phyloP scores from a whole-genome alignment of 2,888 invertebrate genomes.

The Congeria kusceri region DNA sequence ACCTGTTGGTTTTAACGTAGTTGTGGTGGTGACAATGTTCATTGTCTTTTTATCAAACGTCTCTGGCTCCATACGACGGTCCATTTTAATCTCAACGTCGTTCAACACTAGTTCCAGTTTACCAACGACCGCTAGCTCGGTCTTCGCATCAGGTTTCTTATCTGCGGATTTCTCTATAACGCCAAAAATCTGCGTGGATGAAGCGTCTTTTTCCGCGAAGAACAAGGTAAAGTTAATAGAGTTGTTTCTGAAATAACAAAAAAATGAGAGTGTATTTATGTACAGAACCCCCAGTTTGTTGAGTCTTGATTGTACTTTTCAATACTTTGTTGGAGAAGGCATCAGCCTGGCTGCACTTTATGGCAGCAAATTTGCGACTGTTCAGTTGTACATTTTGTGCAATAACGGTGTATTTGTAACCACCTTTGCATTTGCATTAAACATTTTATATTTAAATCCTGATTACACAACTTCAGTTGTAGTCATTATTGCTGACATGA shows the following conservation, averaged over 20 bases:
- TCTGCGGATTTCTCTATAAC: conserved; percentile 71
- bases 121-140: conserved; percentile 63
- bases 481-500: too few species aligned
- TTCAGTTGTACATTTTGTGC: background rate
- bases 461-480: too few species aligned
- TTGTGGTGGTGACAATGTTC: background rate
- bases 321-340: too few species aligned
- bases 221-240: conserved; percentile 74
- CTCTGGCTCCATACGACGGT: conserved; percentile 67
- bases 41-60: conserved; percentile 67
- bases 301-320: too few species aligned
- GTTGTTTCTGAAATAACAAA: conserved; percentile 61
- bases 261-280: too few species aligned
- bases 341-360: too few species aligned
- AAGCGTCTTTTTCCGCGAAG: conserved; percentile 70
- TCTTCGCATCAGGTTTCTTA: conserved; percentile 43
- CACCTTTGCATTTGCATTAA: too few species aligned
- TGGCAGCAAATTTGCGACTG: too few species aligned
- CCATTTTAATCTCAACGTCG: conserved; percentile 66
- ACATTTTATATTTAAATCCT: too few species aligned
- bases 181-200: conserved; percentile 66
- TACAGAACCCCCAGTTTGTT: too few species aligned
- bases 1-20: background rate
- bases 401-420: too few species aligned
- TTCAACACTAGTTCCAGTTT: conserved; percentile 70